Base-by-base conservation (phyloP, 2,888 invertebrate genomes). In the Eutolmus rufibarbis region DNA sequence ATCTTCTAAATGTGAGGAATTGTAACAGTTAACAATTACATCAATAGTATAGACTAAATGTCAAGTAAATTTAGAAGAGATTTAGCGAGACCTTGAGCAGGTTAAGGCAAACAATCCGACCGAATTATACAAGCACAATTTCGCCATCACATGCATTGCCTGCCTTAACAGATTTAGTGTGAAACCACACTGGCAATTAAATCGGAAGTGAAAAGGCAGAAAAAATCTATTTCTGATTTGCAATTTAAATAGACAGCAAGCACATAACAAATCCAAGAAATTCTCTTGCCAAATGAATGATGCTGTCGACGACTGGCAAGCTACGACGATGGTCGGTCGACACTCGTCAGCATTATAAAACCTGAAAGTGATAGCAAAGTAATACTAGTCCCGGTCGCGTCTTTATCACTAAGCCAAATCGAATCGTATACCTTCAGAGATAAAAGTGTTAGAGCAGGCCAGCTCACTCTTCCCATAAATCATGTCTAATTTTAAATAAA, bases 351-450 rank as follows among this genome's bases (percentile, higher is more conserved):
- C 79, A 40, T 79, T 79, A 79, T 79, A 28, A 79, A 79, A 79
- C 79, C 23, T 51, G n/a, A 79, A 79, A 79, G 51, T 79, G 79
- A 79, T 79, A 79, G 46, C 51, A 46, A n/a, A 28, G 51, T 79
- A 78, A 23, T 40, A 46, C 37, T 23, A 66, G 28, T 66, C 66
- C 12, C 66, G 8, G 66, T 31, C 7, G 43, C 7, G 31, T 12
- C 28, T 46, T 76, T 79, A 79, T 79, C 79, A 79, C 79, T 31
- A 79, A 78, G 37, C 37, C 43, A 43, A 79, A 37, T 37, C 51
- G 23, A 51, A 79, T 79, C 51, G 51, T 19, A 66, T 14, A 56
- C 34, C 56, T 31, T 28, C 46, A 12, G 19, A 51, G 81, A 81
- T 57, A 82, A 51, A 37, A 57, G 23, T 66, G 9, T 66, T 40